A percentile compares a stretch with the other conserved stretches of the same genome.
Evolutionary conservation across 1,140 invertebrate genomes (phyloP).

Genomic region (Drosophila sturtevanti): DNA sequence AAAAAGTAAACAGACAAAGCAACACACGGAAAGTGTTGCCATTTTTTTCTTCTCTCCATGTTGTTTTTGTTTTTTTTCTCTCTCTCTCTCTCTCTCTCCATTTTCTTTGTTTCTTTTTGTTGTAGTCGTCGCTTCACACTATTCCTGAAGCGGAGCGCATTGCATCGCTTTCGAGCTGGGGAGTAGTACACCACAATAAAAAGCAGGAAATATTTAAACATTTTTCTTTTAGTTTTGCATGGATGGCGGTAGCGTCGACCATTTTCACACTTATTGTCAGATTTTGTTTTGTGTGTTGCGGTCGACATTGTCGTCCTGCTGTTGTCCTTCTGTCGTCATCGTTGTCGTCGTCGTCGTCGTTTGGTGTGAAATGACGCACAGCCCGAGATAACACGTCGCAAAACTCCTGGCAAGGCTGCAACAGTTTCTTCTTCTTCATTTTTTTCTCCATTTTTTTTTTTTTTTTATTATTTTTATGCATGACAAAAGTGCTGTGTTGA

Average conservation of each 20-base stretch:
- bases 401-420: conserved; percentile 44
- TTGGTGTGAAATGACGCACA: conserved; percentile 78
- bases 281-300: conserved; percentile 75
- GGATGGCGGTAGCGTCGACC: conserved; percentile 34
- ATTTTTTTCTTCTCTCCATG: conserved; percentile 59
- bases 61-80: conserved; percentile 12
- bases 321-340: neutral
- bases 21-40: conserved; percentile 76
- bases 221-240: conserved; percentile 82
- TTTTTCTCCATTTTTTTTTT: too few species aligned
- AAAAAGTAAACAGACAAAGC: conserved; percentile 51
- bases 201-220: conserved; percentile 83
- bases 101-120: conserved; percentile 34
- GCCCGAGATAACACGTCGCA: conserved; percentile 71
- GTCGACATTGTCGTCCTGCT: conserved; percentile 23
- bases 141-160: conserved; percentile 1
- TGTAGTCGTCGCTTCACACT: conserved; percentile 26
- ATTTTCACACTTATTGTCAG: conserved; percentile 81
- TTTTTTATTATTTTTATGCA: too few species aligned
- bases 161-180: neutral
- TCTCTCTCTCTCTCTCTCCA: conserved; percentile 22
- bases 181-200: conserved; percentile 74
- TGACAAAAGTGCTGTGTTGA: conserved; percentile 17
- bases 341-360: conserved; percentile 24
- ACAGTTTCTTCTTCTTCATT: conserved; percentile 67